Base-by-base conservation (phyloP, 1,140 invertebrate genomes). In the Drosophila bocki region DNA sequence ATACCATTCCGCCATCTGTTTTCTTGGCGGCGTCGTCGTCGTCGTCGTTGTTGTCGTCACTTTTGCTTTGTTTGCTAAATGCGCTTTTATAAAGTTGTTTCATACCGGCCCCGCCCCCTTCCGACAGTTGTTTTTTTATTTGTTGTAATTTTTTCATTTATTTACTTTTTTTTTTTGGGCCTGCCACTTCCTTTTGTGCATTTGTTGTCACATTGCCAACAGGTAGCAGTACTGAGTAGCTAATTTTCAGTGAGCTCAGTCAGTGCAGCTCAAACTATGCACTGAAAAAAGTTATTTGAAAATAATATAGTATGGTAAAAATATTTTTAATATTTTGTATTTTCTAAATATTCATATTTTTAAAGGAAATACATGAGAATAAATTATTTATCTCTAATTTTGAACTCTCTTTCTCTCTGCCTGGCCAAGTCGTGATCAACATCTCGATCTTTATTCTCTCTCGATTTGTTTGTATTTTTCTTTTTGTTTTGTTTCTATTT, bases 31-130 rank as follows among this genome's bases (percentile, higher is more conserved):
- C 45, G 58, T 42, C 51, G 69, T 29, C 64, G 54, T 54, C 37
- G 54, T 56, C 44, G 67, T 29, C 26, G 69, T 29, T 57, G 54
- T 35, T 48, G 61, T 79, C 79, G 69, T 63, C 82, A 82, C 71
- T 79, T 87, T 76, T 79, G 83, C 80, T 82, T 86, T 86, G 82
- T 86, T 86, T 82, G 79, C 70, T 87, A 87, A 86, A 86, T 87
- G 80, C 83, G 83, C 82, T 86, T 86, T 86, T 86, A 87, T 80
- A 82, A 79, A 79, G 58, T 71, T 86, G 53, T 67, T 59, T 78
- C 35, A 62, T 75, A 75, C 61, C 35, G 19, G 41, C 37, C 41
- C 62, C 51, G 48, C 61, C 35, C 50, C 48, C 50, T 48, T 57
- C 59, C 29, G n/a, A 19, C 54, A 13, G 19, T 68, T 58, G 59